Evolutionary conservation across 1,140 invertebrate species (phyloP), one percentile per base, ranked within the genome.

Genomic region (Drosophila leontia): DNA sequence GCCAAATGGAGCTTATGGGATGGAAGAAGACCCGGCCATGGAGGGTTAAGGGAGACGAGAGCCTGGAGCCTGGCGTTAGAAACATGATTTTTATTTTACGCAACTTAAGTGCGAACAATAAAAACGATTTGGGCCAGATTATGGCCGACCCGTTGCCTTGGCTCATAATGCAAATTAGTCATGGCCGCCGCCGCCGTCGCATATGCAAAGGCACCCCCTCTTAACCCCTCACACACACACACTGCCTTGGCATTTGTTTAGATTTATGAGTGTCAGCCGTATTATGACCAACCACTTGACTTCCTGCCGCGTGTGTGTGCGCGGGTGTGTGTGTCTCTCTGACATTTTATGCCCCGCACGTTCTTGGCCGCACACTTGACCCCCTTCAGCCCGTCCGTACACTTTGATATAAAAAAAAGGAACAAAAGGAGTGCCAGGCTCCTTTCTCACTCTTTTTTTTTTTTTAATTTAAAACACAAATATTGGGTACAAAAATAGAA

Each of bases 31-130:
- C 48, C 61, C 58, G 6, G 8, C 37, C n/a, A 13, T 9, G 8
- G 39, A 32, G 26, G 42, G 42, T 17, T 41, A 48, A 13, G 17
- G 26, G 5, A 29, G 23, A 11, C 23, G 17, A 15, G 11, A 15
- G 50, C 34, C 48, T 64, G 63, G 80, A 55, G 70, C 69, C 69
- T 70, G 85, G 82, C 86, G 82, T 87, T 88, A 85, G 84, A 88
- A 86, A 91, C 90, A 91, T 91, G 90, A 90, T 91, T 91, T 91
- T 91, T 91, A 91, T 91, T 91, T 91, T 91, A 91, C 90, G 90
- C 90, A 91, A 90, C 82, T 91, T 91, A 91, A 91, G 88, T 91
- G 88, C 88, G 88, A 91, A 91, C 88, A 91, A 91, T 91, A 91
- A 91, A 91, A 84, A 85, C 85, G 85, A 91, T 91, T 84, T 90